A percentile compares a stretch with the other conserved stretches of the same genome.
These are phyloP conservation scores for Nyctibius bracteatus DNA, from an alignment of 2,113 vertebrate species.

Conservation along the genomic window DNA sequence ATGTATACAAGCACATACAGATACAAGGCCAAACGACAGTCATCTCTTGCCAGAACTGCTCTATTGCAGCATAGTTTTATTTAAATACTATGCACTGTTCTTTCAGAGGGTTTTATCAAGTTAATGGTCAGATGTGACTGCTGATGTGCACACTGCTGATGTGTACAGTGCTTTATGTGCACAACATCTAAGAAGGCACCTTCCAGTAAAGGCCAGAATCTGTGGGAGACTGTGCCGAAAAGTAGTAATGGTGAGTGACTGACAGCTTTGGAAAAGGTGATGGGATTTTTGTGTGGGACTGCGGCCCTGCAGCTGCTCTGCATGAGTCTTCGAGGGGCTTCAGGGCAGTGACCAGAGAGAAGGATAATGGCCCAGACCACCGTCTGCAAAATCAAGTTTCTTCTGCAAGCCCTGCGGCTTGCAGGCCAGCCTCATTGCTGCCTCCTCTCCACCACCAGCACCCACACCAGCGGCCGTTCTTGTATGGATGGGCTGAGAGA, in stretches of 20 bases:
- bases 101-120: not conserved
- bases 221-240: not conserved
- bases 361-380: not conserved
- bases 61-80: not conserved
- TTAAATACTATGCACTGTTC: not conserved
- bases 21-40: conserved; percentile 2
- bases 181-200: not conserved
- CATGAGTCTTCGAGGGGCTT: not conserved
- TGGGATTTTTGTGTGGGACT: not conserved
- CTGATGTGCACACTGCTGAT: not conserved
- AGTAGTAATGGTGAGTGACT: not conserved
- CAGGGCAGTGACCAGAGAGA: not conserved
- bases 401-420: rapidly evolving
- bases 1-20: not conserved
- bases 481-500: not conserved
- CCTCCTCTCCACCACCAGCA: not conserved
- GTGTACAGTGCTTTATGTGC: not conserved
- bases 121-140: not conserved
- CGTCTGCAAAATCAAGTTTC: not conserved
- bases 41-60: not conserved
- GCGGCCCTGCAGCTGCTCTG: rapidly evolving
- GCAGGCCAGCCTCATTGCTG: not conserved
- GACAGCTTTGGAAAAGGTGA: not conserved
- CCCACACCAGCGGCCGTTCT: rapidly evolving
- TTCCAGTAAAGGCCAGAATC: not conserved